phyloP scores from a whole-genome alignment of 2,113 vertebrate genomes.

The Callipepla californica region DNA sequence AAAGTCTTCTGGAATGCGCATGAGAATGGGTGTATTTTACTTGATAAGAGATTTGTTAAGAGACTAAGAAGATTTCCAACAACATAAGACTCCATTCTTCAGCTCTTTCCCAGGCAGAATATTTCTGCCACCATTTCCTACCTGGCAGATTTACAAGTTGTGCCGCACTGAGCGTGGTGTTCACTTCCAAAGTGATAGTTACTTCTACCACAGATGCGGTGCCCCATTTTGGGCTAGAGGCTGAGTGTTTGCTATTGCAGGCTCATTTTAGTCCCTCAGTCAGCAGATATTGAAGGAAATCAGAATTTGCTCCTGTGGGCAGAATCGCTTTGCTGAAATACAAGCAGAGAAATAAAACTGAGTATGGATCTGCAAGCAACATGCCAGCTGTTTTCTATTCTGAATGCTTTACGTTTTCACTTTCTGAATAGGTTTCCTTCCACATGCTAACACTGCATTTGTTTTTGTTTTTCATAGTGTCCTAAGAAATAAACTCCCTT shows the following conservation, averaged over 20 bases:
- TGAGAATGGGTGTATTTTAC: background rate
- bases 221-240: background rate
- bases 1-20: background rate
- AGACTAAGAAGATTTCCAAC: background rate
- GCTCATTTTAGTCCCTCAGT: background rate
- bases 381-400: background rate
- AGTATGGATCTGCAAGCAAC: background rate
- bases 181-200: background rate
- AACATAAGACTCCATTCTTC: background rate
- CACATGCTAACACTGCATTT: background rate
- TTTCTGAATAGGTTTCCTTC: background rate
- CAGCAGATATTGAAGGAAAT: background rate
- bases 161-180: background rate
- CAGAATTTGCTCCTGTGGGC: background rate
- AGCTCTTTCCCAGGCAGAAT: background rate
- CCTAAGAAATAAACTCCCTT: conserved; percentile 69
- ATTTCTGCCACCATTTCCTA: background rate
- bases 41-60: background rate
- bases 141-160: background rate
- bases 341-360: background rate
- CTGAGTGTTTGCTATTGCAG: background rate
- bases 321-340: background rate
- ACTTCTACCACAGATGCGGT: background rate
- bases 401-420: background rate
- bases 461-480: conserved; percentile 60